Percentiles rank a stretch among this genome's conserved stretches.
Evolutionary conservation across 2,888 invertebrate genomes (phyloP).

Genomic region (Venusia cambrica): DNA sequence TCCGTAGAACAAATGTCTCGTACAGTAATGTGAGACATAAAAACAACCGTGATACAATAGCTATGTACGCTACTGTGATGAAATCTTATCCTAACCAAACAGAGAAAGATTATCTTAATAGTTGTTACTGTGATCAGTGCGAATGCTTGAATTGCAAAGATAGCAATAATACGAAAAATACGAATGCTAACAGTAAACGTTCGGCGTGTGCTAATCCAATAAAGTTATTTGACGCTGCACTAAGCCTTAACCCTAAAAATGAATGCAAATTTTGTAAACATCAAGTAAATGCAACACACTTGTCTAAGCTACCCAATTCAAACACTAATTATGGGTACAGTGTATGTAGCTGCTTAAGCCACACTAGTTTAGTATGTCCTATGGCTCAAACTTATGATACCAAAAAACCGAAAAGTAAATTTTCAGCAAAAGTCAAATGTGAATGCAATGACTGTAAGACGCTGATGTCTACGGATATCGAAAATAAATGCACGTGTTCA

Average conservation of each 20-base stretch:
- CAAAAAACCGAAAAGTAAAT: constrained; percentile 1
- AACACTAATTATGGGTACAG: too few species aligned
- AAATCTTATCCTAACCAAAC: constrained; percentile 26
- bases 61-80: constrained; percentile 41
- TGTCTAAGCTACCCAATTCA: too few species aligned
- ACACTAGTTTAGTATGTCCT: constrained; percentile 19
- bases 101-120: constrained; percentile 15
- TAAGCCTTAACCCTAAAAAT: too few species aligned
- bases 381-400: constrained; percentile 1
- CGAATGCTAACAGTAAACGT: too few species aligned
- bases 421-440: constrained; percentile 16
- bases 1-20: constrained; percentile 35
- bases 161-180: constrained; percentile 26
- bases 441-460: constrained; percentile 26
- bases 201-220: too few species aligned
- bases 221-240: too few species aligned
- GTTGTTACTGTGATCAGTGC: constrained; percentile 40
- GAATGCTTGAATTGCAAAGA: constrained; percentile 42
- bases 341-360: constrained; percentile 35
- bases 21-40: constrained; percentile 11
- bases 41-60: constrained; percentile 30
- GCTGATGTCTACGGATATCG: constrained; percentile 9
- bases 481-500: constrained; percentile 6
- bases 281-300: too few species aligned
- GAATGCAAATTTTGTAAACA: too few species aligned